Conservation (phyloP, 2,797 vertebrate genomes). For the Epinephelus malabaricus region DNA sequence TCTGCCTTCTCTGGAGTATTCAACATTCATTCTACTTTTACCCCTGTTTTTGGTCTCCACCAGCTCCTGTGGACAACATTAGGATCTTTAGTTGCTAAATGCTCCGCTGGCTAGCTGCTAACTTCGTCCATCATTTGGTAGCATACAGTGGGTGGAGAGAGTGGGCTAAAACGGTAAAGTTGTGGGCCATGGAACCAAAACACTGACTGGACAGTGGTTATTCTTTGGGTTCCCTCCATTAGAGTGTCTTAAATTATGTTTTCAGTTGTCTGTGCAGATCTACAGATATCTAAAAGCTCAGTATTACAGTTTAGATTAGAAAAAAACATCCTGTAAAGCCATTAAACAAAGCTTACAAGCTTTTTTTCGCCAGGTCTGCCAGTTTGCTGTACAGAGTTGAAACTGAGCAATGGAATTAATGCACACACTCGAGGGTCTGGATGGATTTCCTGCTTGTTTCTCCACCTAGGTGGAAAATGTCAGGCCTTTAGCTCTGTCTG, state of each 20-base stretch:
- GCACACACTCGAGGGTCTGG: background rate
- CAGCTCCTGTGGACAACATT: background rate
- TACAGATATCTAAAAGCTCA: background rate
- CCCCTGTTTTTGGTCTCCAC: no score
- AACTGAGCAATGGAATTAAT: constrained; percentile 2
- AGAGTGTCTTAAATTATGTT: background rate
- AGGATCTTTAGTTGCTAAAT: background rate
- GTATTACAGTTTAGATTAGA: background rate
- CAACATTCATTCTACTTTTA: no score
- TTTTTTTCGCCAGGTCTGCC: background rate
- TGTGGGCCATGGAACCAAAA: background rate
- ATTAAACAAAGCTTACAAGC: background rate
- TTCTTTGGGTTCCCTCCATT: background rate
- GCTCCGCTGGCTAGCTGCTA: background rate
- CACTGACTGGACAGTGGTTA: background rate
- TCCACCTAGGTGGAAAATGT: constrained; percentile 41
- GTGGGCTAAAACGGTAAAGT: background rate
- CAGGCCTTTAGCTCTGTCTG: constrained; percentile 24
- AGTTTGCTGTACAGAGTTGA: background rate
- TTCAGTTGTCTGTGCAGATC: background rate
- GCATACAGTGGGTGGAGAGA: background rate
- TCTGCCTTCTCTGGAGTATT: no score
- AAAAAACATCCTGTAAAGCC: background rate
- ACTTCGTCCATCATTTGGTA: background rate
- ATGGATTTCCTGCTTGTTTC: constrained; percentile 19